Conservation (phyloP, 2,888 invertebrate genomes). For the Glyphotaelius pellucidus region DNA sequence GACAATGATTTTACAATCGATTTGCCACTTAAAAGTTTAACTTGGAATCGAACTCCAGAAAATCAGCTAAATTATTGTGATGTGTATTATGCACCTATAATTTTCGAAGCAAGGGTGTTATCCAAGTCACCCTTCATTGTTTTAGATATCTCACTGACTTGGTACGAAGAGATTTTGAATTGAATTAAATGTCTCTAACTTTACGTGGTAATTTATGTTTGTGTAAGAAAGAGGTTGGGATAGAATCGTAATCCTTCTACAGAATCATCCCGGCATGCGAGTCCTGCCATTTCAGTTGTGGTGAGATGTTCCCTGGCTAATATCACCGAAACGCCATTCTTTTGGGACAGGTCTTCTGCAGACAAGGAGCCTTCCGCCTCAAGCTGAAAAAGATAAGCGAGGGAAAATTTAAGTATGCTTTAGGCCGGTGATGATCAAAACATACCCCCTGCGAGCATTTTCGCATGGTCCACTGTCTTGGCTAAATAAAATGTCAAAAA, state of each 20-base stretch:
- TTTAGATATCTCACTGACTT: background rate
- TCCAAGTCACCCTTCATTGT: background rate
- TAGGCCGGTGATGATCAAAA: too few species aligned
- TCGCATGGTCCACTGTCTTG: too few species aligned
- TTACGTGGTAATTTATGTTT: conserved; percentile 65
- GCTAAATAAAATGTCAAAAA: too few species aligned
- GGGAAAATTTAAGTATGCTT: background rate
- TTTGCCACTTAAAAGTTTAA: background rate
- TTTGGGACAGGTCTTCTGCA: conserved; percentile 91
- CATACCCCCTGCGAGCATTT: too few species aligned
- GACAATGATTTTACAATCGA: background rate
- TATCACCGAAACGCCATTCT: conserved; percentile 90
- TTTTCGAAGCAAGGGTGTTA: background rate
- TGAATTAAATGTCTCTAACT: background rate
- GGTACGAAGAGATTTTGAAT: background rate
- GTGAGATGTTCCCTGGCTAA: conserved; percentile 93
- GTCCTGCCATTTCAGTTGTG: conserved; percentile 90
- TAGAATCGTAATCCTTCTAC: conserved; percentile 97
- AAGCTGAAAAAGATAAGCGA: conserved; percentile 75
- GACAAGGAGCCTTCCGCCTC: conserved; percentile 84
- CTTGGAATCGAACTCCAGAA: background rate
- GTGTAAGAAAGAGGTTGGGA: conserved; percentile 88
- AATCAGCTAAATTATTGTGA: background rate
- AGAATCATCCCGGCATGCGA: conserved; percentile 95
- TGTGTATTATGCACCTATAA: background rate